Percentiles rank a stretch among this genome's conserved stretches.
phyloP scores from a whole-genome alignment of 2,888 invertebrate genomes.

The Epicampocera succincta region DNA sequence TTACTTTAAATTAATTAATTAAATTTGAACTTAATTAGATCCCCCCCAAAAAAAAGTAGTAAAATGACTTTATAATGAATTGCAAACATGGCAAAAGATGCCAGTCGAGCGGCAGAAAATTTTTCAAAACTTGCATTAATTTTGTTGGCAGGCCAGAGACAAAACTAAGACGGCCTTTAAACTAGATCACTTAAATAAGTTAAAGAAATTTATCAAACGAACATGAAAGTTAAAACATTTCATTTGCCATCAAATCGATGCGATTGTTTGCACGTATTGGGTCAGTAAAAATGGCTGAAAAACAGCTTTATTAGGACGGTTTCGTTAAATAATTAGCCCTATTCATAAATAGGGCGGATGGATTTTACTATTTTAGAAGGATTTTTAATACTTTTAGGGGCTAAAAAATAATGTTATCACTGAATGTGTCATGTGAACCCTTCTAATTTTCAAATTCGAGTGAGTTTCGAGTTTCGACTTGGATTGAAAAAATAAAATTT shows the following conservation, averaged over 20 bases:
- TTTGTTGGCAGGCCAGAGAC: slow-evolving; percentile 7
- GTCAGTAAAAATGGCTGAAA: slow-evolving; percentile 8
- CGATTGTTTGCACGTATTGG: slow-evolving; percentile 39
- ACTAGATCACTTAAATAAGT: slow-evolving; percentile 31
- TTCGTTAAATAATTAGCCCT: too few relatives aligned
- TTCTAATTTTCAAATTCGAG: too few relatives aligned
- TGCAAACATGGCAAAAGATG: neutral
- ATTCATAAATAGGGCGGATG: too few relatives aligned
- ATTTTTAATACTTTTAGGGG: too few relatives aligned
- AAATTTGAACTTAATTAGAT: slow-evolving; percentile 71
- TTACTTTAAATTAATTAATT: slow-evolving; percentile 81
- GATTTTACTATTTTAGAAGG: too few relatives aligned
- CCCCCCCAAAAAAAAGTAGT: slow-evolving; percentile 7
- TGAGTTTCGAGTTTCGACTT: too few relatives aligned
- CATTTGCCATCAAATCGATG: slow-evolving; percentile 4
- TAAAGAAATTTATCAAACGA: slow-evolving; percentile 33
- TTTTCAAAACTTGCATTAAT: slow-evolving; percentile 37
- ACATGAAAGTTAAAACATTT: slow-evolving; percentile 42
- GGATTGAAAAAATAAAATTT: too few relatives aligned
- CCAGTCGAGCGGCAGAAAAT: neutral
- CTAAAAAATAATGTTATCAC: too few relatives aligned
- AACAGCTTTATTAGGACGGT: too few relatives aligned
- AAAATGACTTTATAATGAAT: slow-evolving; percentile 32
- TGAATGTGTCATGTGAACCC: too few relatives aligned
- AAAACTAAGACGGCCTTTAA: slow-evolving; percentile 7